A percentile compares a stretch with the other conserved stretches of the same genome.
These are phyloP conservation scores for Caenorhabditis wallacei DNA, from an alignment of 2,888 invertebrate genomes.

Conservation along the genomic window DNA sequence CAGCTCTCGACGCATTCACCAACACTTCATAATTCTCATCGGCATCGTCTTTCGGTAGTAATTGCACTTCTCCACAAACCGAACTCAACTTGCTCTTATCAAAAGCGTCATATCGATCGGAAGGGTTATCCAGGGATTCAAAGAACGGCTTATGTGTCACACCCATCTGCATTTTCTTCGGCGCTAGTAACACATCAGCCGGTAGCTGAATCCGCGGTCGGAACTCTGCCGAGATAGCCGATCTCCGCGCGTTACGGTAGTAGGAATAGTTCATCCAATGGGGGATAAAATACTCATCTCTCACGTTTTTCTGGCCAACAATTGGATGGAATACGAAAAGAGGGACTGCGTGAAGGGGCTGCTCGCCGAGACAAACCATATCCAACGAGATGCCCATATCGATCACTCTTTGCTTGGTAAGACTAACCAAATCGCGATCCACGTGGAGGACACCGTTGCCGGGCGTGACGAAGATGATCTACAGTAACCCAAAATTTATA, in stretches of 20 bases:
- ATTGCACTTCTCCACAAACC: constrained; percentile 34
- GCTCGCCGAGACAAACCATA: constrained; percentile 91
- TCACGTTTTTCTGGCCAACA: constrained; percentile 5
- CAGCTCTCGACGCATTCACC: constrained; percentile 21
- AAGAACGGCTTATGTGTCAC: background rate
- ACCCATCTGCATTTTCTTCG: constrained; percentile 63
- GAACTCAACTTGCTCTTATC: constrained; percentile 37
- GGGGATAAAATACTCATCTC: constrained; percentile 82
- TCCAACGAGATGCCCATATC: constrained; percentile 89
- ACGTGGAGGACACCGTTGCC: constrained; percentile 99
- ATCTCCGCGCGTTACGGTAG: constrained; percentile 68
- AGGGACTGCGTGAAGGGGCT: constrained; percentile 98
- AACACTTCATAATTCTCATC: constrained; percentile 35
- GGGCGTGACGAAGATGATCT: constrained; percentile 96
- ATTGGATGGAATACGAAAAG: constrained; percentile 87
- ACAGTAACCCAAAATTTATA: too few species aligned
- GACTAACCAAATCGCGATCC: constrained; percentile 95
- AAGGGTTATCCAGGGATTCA: background rate
- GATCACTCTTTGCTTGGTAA: constrained; percentile 98
- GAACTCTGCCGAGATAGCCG: constrained; percentile 74
- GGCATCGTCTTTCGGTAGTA: constrained; percentile 45
- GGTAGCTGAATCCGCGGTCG: constrained; percentile 81
- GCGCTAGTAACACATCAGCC: constrained; percentile 61
- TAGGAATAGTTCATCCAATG: constrained; percentile 83
- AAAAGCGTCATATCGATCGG: background rate